Conservation (phyloP, 1,140 invertebrate species). For the Diprion similis region DNA sequence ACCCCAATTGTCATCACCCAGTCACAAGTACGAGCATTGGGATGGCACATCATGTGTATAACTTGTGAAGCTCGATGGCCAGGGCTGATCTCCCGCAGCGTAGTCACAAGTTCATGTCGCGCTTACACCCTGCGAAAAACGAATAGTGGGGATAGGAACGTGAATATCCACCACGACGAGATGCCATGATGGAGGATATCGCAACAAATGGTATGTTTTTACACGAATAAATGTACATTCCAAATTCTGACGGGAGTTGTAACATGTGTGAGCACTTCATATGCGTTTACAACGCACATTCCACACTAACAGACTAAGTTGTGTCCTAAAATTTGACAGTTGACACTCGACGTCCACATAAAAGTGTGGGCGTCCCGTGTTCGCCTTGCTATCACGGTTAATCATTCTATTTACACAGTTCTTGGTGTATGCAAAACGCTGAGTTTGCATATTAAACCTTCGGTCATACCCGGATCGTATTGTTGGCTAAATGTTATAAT, state of each 20-base stretch:
- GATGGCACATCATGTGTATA: too few relatives aligned
- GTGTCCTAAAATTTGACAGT: background rate
- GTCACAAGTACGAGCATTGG: too few relatives aligned
- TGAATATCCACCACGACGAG: slow-evolving; percentile 15
- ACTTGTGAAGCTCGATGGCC: too few relatives aligned
- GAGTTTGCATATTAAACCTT: background rate
- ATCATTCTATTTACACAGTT: background rate
- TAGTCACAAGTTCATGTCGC: too few relatives aligned
- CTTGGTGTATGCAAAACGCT: background rate
- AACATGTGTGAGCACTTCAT: slow-evolving; percentile 15
- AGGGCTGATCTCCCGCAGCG: too few relatives aligned
- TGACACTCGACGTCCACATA: background rate
- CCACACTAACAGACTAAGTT: too few relatives aligned
- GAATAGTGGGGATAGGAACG: background rate
- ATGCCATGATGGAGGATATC: slow-evolving; percentile 55
- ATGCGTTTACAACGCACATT: too few relatives aligned
- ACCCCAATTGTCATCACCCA: too few relatives aligned
- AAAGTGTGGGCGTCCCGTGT: background rate
- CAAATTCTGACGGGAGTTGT: slow-evolving; percentile 19
- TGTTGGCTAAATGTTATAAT: too few relatives aligned
- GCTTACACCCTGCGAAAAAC: too few relatives aligned
- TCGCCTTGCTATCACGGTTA: background rate
- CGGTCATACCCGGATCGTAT: background rate
- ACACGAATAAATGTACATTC: slow-evolving; percentile 18
- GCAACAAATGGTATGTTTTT: slow-evolving; percentile 49